Conservation (phyloP, 2,888 invertebrate species). For the Mythimna pallens region DNA sequence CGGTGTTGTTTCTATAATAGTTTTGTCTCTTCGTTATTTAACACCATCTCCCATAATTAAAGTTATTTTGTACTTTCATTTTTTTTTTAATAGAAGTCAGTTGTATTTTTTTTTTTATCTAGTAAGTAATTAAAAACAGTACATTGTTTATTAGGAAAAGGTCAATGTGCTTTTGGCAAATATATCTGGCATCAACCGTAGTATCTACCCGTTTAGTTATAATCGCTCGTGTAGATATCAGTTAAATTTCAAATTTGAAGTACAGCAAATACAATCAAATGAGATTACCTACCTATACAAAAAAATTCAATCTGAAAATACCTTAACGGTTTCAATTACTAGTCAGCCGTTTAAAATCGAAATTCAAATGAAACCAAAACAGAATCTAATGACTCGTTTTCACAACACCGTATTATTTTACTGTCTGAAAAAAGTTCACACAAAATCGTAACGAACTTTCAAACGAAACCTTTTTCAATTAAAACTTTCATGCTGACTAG, state of each 20-base stretch:
- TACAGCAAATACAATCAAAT: constrained; percentile 9
- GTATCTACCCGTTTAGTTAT: too few relatives aligned
- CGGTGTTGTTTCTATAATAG: too few relatives aligned
- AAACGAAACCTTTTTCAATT: constrained; percentile 26
- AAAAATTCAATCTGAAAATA: constrained; percentile 12
- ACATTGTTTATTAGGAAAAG: too few relatives aligned
- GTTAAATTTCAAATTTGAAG: background rate
- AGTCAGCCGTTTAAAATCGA: constrained; percentile 21
- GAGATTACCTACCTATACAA: background rate
- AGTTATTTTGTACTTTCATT: too few relatives aligned
- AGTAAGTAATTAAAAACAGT: too few relatives aligned
- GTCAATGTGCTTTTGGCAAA: too few relatives aligned
- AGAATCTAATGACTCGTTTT: constrained; percentile 29
- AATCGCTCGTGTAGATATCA: too few relatives aligned
- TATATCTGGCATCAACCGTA: too few relatives aligned
- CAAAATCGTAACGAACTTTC: constrained; percentile 14
- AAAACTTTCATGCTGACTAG: constrained; percentile 11
- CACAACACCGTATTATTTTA: constrained; percentile 34
- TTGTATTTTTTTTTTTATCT: too few relatives aligned
- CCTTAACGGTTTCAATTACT: constrained; percentile 7
- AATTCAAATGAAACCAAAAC: constrained; percentile 41
- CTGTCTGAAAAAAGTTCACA: constrained; percentile 24
- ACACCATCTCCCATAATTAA: too few relatives aligned
- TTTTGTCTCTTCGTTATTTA: too few relatives aligned
- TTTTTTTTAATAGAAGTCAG: too few relatives aligned